Percentiles rank a stretch among this genome's conserved stretches.
These are phyloP conservation scores for Podilymbus podiceps DNA, from an alignment of 2,113 vertebrate species.

Conservation along the genomic window DNA sequence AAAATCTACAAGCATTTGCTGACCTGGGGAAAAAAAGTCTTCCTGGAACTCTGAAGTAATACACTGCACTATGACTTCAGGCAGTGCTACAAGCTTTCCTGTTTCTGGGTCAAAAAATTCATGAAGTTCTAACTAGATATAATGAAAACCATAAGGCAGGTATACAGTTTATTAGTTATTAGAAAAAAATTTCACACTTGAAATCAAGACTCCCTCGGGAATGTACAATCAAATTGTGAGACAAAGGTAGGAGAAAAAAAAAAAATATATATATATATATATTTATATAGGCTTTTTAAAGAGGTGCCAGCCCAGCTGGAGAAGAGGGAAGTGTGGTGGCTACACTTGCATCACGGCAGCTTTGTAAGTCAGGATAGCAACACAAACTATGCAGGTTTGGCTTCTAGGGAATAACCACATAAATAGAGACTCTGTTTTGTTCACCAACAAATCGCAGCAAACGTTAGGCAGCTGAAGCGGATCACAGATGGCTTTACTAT, in stretches of 20 bases:
- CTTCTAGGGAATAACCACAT: neutral
- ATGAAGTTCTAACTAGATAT: neutral
- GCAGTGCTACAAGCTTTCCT: neutral
- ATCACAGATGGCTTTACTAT: neutral
- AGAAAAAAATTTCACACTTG: neutral
- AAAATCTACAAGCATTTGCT: conserved; percentile 4
- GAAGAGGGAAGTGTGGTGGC: neutral
- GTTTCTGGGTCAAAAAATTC: neutral
- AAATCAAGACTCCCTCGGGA: neutral
- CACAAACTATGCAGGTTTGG: neutral
- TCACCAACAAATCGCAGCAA: neutral
- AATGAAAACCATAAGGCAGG: neutral
- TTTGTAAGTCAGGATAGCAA: neutral
- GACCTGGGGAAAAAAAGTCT: neutral
- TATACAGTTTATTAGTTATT: neutral
- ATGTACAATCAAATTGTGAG: neutral
- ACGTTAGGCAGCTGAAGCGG: fast-evolving
- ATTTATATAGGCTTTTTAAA: neutral
- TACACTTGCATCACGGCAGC: neutral
- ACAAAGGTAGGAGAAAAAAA: neutral
- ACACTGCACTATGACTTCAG: neutral
- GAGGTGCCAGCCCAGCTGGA: neutral
- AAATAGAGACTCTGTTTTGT: neutral
- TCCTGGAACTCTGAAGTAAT: neutral
- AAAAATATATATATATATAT: too few relatives aligned